Conservation (phyloP, 2,797 vertebrate genomes). For the Anguilla obscura region DNA sequence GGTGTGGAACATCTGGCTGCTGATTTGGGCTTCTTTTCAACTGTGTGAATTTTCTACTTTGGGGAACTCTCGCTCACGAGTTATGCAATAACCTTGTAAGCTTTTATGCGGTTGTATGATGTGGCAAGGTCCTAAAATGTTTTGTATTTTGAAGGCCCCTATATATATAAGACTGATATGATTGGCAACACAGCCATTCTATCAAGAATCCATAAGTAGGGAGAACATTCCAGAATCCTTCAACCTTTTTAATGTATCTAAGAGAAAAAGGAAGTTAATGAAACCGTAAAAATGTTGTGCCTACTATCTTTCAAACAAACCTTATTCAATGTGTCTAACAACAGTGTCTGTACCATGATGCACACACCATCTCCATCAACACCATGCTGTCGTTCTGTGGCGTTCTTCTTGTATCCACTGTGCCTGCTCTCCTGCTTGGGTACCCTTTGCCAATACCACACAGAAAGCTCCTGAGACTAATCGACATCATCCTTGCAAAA, state of each 20-base stretch:
- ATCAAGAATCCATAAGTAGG: too few relatives aligned
- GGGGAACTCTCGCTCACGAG: too few relatives aligned
- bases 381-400: background rate
- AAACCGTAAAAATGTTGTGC: background rate
- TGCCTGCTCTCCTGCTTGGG: background rate
- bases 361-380: background rate
- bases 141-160: too few relatives aligned
- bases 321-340: background rate
- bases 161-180: too few relatives aligned
- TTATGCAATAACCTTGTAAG: too few relatives aligned
- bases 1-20: too few relatives aligned
- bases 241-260: background rate
- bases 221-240: background rate
- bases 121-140: too few relatives aligned
- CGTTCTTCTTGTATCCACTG: background rate
- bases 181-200: too few relatives aligned
- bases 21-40: too few relatives aligned
- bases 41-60: too few relatives aligned
- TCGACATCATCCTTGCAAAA: background rate
- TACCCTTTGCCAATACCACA: background rate
- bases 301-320: background rate
- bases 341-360: background rate
- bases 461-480: constrained; percentile 2
- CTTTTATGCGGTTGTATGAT: too few relatives aligned
- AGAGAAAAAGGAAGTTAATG: background rate